Percentiles rank a stretch among this genome's conserved stretches.
Conservation (phyloP, 2,113 vertebrate genomes). For the Engraulis encrasicolus region DNA sequence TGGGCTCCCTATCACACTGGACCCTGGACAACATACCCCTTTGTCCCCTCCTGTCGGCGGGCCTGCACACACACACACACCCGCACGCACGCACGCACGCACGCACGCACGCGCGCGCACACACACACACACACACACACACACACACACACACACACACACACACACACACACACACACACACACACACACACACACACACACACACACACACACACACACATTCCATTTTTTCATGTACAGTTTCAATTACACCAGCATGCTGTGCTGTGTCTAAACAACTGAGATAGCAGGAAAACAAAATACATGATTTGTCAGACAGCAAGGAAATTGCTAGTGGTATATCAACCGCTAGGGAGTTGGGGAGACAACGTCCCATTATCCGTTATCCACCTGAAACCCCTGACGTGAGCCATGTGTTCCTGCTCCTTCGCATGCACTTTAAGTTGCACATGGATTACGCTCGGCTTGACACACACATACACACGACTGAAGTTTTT, state of each 20-base stretch:
- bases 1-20: no score
- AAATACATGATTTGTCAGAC: background rate
- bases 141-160: no score
- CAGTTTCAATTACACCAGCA: background rate
- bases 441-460: background rate
- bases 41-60: no score
- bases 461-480: no score
- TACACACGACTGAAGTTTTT: slow-evolving; percentile 40
- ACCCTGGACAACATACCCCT: no score
- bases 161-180: no score
- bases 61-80: no score
- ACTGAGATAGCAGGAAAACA: background rate
- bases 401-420: background rate
- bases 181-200: no score
- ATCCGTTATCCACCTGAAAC: background rate
- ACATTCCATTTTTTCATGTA: background rate
- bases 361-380: background rate
- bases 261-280: background rate
- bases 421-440: background rate
- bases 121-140: no score
- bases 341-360: background rate
- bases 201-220: no score
- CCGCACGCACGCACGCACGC: no score
- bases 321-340: background rate
- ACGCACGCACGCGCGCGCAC: no score